A percentile compares a stretch with the other conserved stretches of the same genome.
Conservation (phyloP, 2,797 vertebrate genomes). For the Myotis pilosus region DNA sequence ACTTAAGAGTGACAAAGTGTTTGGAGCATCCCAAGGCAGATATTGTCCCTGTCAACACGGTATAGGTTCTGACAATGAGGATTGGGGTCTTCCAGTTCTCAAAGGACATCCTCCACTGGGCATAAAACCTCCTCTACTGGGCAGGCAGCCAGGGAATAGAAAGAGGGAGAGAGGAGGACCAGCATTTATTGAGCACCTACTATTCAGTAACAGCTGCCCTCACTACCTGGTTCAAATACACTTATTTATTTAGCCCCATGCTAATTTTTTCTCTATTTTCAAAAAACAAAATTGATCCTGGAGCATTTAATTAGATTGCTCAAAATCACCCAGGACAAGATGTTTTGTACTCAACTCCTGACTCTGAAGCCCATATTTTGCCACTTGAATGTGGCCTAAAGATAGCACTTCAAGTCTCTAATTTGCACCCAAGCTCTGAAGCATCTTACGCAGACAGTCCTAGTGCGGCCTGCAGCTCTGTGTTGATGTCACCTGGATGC, state of each 20-base stretch:
- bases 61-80: not conserved
- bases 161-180: not conserved
- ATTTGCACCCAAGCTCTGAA: not conserved
- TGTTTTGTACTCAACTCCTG: not conserved
- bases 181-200: not conserved
- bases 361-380: not conserved
- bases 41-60: not conserved
- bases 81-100: not conserved
- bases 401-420: not conserved
- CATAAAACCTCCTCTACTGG: not conserved
- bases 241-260: not conserved
- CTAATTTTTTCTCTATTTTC: not conserved
- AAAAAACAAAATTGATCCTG: not conserved
- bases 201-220: not conserved
- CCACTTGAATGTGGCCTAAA: not conserved
- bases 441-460: not conserved
- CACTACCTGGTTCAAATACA: not conserved
- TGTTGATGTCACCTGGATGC: not conserved
- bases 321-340: not conserved
- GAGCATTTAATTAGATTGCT: not conserved
- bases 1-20: not conserved
- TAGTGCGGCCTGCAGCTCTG: not conserved
- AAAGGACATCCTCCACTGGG: not conserved
- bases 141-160: not conserved
- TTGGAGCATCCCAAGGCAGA: not conserved